phyloP scores from a whole-genome alignment of 2,113 vertebrate species.

The Apaloderma vittatum region DNA sequence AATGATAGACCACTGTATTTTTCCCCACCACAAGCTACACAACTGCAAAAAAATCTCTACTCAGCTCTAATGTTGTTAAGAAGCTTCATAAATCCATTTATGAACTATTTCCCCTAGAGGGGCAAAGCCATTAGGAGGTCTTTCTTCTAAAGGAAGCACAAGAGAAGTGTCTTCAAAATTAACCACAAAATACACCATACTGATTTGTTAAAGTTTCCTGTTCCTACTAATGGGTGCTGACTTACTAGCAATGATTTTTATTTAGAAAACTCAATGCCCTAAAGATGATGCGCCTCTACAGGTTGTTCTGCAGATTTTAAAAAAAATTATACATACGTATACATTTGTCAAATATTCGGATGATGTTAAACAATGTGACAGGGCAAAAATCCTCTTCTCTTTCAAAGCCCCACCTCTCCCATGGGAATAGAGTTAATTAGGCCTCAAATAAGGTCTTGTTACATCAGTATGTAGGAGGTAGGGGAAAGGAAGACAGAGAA shows the following conservation, averaged over 20 bases:
- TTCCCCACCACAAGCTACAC: not conserved
- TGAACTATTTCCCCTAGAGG: not conserved
- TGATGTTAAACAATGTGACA: not conserved
- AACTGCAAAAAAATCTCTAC: not conserved
- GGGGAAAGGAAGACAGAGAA: not conserved
- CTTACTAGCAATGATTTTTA: not conserved
- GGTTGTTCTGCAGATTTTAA: not conserved
- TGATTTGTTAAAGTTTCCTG: not conserved
- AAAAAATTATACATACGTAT: not conserved
- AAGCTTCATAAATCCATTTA: not conserved
- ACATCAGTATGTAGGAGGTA: not conserved
- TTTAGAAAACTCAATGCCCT: not conserved
- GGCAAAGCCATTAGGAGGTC: not conserved
- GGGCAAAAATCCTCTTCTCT: not conserved
- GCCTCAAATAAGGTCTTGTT: slow-evolving; percentile 12
- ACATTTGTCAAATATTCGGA: not conserved
- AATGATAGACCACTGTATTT: not conserved
- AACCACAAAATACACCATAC: not conserved
- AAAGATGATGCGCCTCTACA: not conserved
- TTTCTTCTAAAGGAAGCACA: not conserved
- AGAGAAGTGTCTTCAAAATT: not conserved
- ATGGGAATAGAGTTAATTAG: not conserved
- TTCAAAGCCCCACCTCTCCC: not conserved
- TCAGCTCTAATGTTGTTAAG: not conserved
- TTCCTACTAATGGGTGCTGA: not conserved